Conservation (phyloP, 2,888 invertebrate genomes). For the Drosophila birchii region DNA sequence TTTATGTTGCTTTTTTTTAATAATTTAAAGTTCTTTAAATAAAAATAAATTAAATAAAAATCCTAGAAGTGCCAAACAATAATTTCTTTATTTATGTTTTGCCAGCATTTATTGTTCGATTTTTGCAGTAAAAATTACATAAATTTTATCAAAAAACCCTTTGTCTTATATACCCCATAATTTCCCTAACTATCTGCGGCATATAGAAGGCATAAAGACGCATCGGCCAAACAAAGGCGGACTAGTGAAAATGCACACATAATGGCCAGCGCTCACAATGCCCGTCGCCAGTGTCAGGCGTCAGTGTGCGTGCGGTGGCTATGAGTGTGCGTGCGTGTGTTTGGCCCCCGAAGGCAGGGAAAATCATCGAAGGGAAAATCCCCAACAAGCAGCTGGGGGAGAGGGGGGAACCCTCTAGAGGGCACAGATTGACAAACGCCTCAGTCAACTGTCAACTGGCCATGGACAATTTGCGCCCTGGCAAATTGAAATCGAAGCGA, state of each 20-base stretch:
- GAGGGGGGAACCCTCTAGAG: not conserved
- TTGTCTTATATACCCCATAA: conserved; percentile 17
- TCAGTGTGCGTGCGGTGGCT: conserved; percentile 1
- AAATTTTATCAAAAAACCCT: fast-evolving
- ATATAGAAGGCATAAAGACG: conserved; percentile 59
- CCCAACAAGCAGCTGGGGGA: not conserved
- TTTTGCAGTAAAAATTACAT: too few relatives aligned
- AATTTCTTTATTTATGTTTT: not conserved
- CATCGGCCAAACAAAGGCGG: conserved; percentile 63
- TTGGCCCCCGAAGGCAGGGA: conserved; percentile 1
- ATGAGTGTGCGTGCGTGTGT: conserved; percentile 13
- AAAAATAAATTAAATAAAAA: too few relatives aligned
- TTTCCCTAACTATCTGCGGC: conserved; percentile 42
- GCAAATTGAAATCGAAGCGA: conserved; percentile 77
- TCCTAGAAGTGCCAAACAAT: too few relatives aligned
- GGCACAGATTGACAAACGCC: conserved; percentile 38
- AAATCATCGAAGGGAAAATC: conserved; percentile 8
- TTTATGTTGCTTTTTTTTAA: not conserved
- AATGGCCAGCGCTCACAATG: conserved; percentile 58
- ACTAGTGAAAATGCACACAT: conserved; percentile 72
- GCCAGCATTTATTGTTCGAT: not conserved
- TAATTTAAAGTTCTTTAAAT: not conserved
- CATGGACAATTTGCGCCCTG: conserved; percentile 64
- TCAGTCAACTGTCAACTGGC: conserved; percentile 52
- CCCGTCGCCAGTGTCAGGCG: conserved; percentile 8